These are phyloP conservation scores for Yponomeuta sedellus DNA, from an alignment of 2,888 invertebrate genomes.

Conservation along the genomic window DNA sequence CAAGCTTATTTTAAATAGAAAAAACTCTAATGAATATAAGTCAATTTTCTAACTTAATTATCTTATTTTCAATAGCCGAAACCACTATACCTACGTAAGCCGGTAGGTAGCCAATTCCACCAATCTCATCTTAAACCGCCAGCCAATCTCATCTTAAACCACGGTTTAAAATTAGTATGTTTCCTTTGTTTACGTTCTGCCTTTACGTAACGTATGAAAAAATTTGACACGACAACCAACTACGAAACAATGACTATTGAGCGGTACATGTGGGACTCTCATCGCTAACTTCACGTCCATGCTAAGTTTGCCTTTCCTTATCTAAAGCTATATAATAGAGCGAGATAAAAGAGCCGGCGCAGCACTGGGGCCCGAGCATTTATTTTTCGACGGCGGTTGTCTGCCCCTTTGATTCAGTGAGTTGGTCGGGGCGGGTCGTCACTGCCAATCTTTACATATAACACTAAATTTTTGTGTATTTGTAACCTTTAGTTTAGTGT, in stretches of 20 bases:
- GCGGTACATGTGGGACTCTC: not conserved
- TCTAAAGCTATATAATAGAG: constrained; percentile 30
- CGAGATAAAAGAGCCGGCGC: constrained; percentile 42
- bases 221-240: not conserved
- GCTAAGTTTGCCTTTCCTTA: constrained; percentile 20
- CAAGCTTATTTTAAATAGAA: not conserved
- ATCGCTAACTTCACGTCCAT: not conserved
- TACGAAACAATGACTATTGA: not conserved
- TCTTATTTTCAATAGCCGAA: not conserved
- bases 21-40: not conserved
- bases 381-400: constrained; percentile 25
- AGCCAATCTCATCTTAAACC: not conserved
- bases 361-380: constrained; percentile 23
- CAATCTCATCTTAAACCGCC: not conserved
- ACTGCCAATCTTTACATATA: constrained; percentile 44
- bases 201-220: not conserved
- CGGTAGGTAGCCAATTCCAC: not conserved
- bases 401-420: constrained; percentile 49
- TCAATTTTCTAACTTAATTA: not conserved
- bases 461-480: constrained; percentile 47
- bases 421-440: constrained; percentile 72
- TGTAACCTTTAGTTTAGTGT: constrained; percentile 44
- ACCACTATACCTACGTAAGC: not conserved
- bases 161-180: constrained; percentile 5
- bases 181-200: constrained; percentile 2